phyloP scores from a whole-genome alignment of 1,140 invertebrate genomes.

The Apocrypta bakeri region DNA sequence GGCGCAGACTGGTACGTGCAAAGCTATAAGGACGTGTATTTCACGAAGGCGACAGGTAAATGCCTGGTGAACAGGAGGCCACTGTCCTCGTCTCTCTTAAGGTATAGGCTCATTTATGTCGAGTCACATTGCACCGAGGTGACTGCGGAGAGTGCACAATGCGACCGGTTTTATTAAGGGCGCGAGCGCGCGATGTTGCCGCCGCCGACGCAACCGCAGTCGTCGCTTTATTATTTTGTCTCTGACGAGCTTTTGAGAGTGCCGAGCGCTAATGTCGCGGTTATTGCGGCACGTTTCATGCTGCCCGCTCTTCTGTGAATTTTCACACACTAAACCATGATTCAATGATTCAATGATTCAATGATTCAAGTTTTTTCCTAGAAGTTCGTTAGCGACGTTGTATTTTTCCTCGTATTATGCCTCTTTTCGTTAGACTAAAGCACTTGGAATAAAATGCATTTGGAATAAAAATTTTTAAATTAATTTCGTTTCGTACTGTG shows the following conservation, averaged over 20 bases:
- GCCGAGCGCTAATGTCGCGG: neutral
- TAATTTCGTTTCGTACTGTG: neutral
- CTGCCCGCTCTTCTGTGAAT: neutral
- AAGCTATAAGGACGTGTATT: conserved; percentile 16
- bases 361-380: neutral
- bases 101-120: neutral
- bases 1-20: neutral
- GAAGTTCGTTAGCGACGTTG: too few species aligned
- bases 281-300: conserved; percentile 11
- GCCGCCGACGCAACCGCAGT: conserved; percentile 45
- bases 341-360: neutral
- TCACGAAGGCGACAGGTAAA: conserved; percentile 39
- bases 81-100: neutral
- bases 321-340: neutral
- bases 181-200: neutral
- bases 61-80: neutral
- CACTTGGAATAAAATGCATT: too few species aligned
- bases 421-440: too few species aligned
- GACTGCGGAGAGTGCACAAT: neutral
- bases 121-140: conserved; percentile 10
- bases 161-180: neutral
- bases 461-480: too few species aligned
- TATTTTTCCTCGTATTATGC: neutral
- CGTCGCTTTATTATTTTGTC: conserved; percentile 46
- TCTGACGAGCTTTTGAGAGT: conserved; percentile 50